phyloP scores from a whole-genome alignment of 2,888 invertebrate genomes.

The Thera britannica region DNA sequence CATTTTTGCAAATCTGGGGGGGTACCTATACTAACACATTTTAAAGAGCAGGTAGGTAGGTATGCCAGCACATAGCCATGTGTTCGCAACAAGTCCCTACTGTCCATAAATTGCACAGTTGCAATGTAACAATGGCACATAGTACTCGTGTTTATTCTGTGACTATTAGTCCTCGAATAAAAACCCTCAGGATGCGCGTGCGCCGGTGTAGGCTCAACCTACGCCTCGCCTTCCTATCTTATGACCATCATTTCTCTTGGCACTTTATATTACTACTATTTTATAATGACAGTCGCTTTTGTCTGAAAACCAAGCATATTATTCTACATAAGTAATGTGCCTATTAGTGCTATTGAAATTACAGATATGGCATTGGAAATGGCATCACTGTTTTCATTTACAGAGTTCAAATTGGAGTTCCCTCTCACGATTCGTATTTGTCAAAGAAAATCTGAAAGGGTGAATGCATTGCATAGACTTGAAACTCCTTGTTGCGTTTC shows the following conservation, averaged over 20 bases:
- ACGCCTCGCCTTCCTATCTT: conserved; percentile 70
- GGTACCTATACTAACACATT: too few species aligned
- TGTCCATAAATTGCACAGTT: conserved; percentile 71
- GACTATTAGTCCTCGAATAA: conserved; percentile 40
- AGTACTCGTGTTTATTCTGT: conserved; percentile 23
- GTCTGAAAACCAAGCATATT: conserved; percentile 42
- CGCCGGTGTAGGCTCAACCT: conserved; percentile 51
- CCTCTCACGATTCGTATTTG: background rate
- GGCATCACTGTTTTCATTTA: background rate
- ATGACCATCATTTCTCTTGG: conserved; percentile 75
- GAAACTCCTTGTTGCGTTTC: too few species aligned
- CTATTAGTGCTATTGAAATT: conserved; percentile 24
- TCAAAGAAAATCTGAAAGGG: background rate
- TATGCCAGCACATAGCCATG: conserved; percentile 15
- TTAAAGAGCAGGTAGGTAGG: background rate
- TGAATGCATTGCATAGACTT: background rate
- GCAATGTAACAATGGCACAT: conserved; percentile 66
- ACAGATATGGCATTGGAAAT: conserved; percentile 5
- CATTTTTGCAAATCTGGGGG: too few species aligned
- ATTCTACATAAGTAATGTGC: conserved; percentile 25
- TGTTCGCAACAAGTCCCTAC: conserved; percentile 41
- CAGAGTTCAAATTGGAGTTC: background rate
- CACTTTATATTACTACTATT: conserved; percentile 74
- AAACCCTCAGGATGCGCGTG: conserved; percentile 57
- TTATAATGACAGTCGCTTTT: conserved; percentile 63